Evolutionary conservation across 64 coral and sea anemone genomes (phyloP).

Genomic region (Montipora cactus): DNA sequence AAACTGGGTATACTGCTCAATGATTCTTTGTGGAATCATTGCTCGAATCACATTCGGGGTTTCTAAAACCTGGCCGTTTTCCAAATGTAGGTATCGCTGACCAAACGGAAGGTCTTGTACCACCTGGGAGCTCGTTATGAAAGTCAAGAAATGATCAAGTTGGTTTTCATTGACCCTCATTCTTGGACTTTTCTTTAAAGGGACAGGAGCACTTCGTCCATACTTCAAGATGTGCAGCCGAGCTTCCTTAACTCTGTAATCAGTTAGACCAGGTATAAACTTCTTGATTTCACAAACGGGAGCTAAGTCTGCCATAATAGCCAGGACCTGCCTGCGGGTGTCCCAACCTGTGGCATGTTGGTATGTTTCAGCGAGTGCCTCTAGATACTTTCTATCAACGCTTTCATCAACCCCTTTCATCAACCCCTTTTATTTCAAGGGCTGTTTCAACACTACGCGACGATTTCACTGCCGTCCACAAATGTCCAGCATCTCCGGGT

Average conservation of each 20-base stretch:
- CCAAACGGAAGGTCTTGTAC: conserved; percentile 14
- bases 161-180: conserved; percentile 32
- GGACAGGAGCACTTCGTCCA: conserved; percentile 38
- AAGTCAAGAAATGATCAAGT: conserved; percentile 48
- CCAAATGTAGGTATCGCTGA: not conserved
- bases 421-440: conserved; percentile 25
- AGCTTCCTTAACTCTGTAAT: conserved; percentile 12
- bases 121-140: conserved; percentile 48
- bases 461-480: conserved; percentile 41
- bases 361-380: conserved; percentile 35
- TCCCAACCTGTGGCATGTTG: no score
- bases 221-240: conserved; percentile 9
- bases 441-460: conserved; percentile 30
- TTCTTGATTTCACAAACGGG: no score
- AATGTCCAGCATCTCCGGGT: conserved; percentile 43
- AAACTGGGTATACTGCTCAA: conserved; percentile 17
- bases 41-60: conserved; percentile 17
- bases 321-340: no score
- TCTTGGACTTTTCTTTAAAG: conserved; percentile 24
- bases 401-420: no score
- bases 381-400: conserved; percentile 35
- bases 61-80: conserved; percentile 18
- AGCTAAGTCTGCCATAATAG: no score
- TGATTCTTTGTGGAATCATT: conserved; percentile 19
- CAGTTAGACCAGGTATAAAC: no score